A percentile compares a stretch with the other conserved stretches of the same genome.
These are phyloP conservation scores for Aphodius granarius DNA, from an alignment of 2,888 invertebrate genomes.

Conservation along the genomic window DNA sequence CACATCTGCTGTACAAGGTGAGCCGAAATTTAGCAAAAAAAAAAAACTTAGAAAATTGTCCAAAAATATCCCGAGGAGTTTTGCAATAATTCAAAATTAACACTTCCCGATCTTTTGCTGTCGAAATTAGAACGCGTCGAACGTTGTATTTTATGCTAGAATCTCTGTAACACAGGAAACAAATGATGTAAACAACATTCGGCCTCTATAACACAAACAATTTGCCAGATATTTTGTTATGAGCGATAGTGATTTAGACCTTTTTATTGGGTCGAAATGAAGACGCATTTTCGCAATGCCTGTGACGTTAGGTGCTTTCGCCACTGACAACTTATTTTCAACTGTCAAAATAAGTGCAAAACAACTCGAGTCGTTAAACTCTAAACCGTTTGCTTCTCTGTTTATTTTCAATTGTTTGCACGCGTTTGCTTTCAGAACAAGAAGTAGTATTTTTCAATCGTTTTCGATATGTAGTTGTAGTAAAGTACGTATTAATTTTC, in stretches of 20 bases:
- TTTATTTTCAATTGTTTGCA: neutral
- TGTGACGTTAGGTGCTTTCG: neutral
- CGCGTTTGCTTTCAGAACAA: neutral
- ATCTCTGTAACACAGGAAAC: neutral
- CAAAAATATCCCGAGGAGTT: neutral
- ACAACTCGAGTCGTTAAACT: neutral
- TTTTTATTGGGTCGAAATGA: neutral
- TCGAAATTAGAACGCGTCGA: constrained; percentile 5
- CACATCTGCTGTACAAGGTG: constrained; percentile 32
- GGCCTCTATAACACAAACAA: neutral
- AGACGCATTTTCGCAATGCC: neutral
- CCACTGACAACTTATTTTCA: neutral
- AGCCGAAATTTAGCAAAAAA: constrained; percentile 16
- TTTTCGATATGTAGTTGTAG: neutral
- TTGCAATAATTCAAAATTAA: neutral
- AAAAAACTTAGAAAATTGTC: neutral
- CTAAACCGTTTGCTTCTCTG: neutral
- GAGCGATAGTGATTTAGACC: neutral
- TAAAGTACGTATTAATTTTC: neutral
- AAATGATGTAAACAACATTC: neutral
- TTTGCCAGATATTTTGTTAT: neutral
- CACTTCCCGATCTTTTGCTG: constrained; percentile 1
- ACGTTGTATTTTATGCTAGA: neutral
- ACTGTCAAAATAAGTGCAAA: neutral
- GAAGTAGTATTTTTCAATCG: neutral